A percentile compares a stretch with the other conserved stretches of the same genome.
These are phyloP conservation scores for Anneissia japonica DNA, from an alignment of 35 echinoderm and acorn worm species.

Conservation along the genomic window DNA sequence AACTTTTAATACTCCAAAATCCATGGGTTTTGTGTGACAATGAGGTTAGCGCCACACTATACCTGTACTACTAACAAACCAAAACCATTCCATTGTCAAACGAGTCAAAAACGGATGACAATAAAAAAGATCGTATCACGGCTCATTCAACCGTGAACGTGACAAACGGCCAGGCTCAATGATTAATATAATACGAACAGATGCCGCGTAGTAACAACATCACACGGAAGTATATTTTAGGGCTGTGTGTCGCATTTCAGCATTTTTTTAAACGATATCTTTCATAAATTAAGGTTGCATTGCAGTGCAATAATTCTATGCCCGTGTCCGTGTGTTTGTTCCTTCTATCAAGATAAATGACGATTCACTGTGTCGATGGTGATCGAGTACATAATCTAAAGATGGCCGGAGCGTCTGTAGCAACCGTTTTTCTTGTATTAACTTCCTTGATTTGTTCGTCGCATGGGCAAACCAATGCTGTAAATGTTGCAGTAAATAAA, in stretches of 20 bases:
- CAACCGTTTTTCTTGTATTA: neutral
- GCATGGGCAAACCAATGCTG: neutral
- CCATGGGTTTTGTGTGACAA: too few species aligned
- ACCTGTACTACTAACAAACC: too few species aligned
- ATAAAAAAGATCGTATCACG: too few species aligned
- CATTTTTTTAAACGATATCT: neutral
- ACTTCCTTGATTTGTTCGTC: neutral
- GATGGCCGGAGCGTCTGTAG: neutral
- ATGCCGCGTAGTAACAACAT: neutral
- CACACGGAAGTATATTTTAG: neutral
- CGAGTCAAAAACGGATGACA: too few species aligned
- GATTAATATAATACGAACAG: neutral
- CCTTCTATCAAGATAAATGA: neutral
- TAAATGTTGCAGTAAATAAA: conserved; percentile 29
- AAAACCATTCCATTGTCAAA: too few species aligned
- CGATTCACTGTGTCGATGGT: neutral
- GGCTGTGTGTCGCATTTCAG: neutral
- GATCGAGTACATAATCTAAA: neutral
- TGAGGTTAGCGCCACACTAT: too few species aligned
- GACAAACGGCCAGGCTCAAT: neutral
- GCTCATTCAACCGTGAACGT: neutral
- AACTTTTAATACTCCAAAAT: too few species aligned
- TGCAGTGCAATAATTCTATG: neutral
- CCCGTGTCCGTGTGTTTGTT: neutral
- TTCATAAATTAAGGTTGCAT: neutral